Percentiles rank a stretch among this genome's conserved stretches.
phyloP scores from a whole-genome alignment of 2,113 vertebrate genomes.

The Coryphaenoides rupestris region DNA sequence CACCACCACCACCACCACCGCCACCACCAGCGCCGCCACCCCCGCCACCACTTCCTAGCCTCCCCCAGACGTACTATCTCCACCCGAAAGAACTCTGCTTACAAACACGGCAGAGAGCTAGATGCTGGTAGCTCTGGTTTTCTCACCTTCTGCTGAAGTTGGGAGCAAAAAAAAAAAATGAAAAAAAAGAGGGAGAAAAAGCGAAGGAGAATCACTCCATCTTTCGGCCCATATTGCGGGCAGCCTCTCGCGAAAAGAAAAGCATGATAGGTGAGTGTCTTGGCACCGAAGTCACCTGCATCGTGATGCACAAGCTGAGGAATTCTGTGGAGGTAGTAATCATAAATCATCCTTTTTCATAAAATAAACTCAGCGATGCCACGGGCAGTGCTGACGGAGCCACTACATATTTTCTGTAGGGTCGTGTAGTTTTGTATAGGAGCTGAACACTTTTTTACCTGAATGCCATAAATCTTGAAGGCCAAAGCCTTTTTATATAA shows the following conservation, averaged over 20 bases:
- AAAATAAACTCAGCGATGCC: constrained; percentile 47
- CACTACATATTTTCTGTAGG: constrained; percentile 12
- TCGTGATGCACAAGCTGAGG: constrained; percentile 48
- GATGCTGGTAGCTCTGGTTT: constrained; percentile 74
- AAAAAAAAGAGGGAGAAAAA: constrained; percentile 60
- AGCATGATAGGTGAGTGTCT: constrained; percentile 40
- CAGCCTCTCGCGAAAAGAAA: constrained; percentile 57
- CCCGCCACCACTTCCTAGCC: constrained; percentile 36
- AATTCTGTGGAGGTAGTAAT: constrained; percentile 49
- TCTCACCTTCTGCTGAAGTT: constrained; percentile 73
- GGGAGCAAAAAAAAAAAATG: constrained; percentile 33
- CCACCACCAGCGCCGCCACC: no score
- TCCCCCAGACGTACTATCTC: constrained; percentile 66
- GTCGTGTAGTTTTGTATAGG: constrained; percentile 20
- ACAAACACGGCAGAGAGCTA: constrained; percentile 55
- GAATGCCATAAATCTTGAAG: no score
- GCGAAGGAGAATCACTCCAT: constrained; percentile 63
- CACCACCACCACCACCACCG: no score
- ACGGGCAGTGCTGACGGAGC: constrained; percentile 5
- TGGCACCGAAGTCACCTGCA: constrained; percentile 58
- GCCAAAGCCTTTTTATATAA: not conserved
- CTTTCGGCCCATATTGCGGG: constrained; percentile 66
- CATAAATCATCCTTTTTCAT: constrained; percentile 51
- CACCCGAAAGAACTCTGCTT: constrained; percentile 68
- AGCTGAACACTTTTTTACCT: not conserved